Evolutionary conservation across 1,140 invertebrate genomes (phyloP).

Genomic region (Caenorhabditis brenneri): DNA sequence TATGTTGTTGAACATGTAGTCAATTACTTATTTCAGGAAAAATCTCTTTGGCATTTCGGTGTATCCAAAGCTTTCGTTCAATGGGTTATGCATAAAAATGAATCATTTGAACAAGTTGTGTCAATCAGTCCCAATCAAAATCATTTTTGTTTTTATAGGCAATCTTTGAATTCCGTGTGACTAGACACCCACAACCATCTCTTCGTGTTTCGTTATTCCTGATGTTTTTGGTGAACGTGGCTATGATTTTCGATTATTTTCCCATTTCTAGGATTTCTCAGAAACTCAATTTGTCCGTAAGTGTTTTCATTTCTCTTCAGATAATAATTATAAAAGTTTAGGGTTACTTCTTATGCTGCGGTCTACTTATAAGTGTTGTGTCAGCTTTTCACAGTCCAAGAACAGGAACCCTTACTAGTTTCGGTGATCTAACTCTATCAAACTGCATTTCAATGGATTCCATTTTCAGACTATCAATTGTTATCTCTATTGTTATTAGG

Average conservation of each 20-base stretch:
- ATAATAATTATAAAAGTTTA: neutral
- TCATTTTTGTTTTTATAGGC: neutral
- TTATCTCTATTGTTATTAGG: neutral
- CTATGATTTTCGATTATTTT: slow-evolving; percentile 4
- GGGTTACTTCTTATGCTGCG: slow-evolving; percentile 4
- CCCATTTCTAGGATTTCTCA: neutral
- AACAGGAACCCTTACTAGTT: neutral
- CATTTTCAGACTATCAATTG: neutral
- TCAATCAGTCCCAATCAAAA: neutral
- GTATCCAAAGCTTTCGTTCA: slow-evolving; percentile 3
- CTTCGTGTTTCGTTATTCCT: neutral
- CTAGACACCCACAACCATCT: neutral
- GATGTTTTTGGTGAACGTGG: neutral
- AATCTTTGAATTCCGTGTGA: slow-evolving; percentile 2
- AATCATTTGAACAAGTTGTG: neutral
- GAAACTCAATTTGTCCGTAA: neutral
- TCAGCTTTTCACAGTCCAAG: neutral
- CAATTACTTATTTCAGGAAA: neutral
- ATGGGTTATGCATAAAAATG: slow-evolving; percentile 26
- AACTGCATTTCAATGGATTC: too few relatives aligned
- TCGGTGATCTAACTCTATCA: neutral
- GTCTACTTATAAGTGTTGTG: neutral
- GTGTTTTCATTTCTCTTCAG: neutral
- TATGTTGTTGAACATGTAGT: too few relatives aligned
- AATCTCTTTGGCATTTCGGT: neutral